Evolutionary conservation across 2,888 invertebrate species (phyloP), one percentile per base, ranked within the genome.

Genomic region (Limenitis camilla): DNA sequence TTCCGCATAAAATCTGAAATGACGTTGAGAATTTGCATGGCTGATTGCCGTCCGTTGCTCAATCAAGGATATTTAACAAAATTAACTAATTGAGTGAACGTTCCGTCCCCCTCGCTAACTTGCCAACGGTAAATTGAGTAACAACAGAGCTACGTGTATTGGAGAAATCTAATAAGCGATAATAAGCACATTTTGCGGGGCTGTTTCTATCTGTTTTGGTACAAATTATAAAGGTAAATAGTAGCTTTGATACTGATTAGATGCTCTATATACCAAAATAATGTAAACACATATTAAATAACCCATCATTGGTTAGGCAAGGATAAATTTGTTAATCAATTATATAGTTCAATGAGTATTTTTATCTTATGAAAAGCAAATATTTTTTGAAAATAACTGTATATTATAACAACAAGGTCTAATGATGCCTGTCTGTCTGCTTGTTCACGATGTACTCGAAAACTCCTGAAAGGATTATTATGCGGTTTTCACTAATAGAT

Each of bases 51-150:
- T 73, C 82, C 82, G 83, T 68, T 82, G 84, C 79, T 83, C 86
- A 87, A 87, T 87, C 86, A 85, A 82, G 86, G 84, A 79, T 84
- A 81, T 84, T 87, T 86, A 87, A 85, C 86, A 75, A 81, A 85
- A 87, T 86, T 84, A 85, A 81, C 82, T 86, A 85, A 86, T 86
- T 84, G 85, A 84, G 81, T 83, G 82, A 81, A 78, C 78, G 78
- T 71, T 76, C 74, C 60, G 60, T 60, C 60, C 63, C 64, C 61
- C 58, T 53, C 53, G 54, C 58, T 63, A 67, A 69, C 67, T 72
- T 69, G 64, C 66, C 65, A 58, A 62, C 68, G 71, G 53, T 71
- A 76, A 77, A 77, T 78, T 75, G 69, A 71, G 67, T 73, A 70
- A 77, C 75, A 76, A 79, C 76, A 76, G 72, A 70, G 68, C 70